Conservation (phyloP, 2,113 vertebrate species). For the Theropithecus gelada region DNA sequence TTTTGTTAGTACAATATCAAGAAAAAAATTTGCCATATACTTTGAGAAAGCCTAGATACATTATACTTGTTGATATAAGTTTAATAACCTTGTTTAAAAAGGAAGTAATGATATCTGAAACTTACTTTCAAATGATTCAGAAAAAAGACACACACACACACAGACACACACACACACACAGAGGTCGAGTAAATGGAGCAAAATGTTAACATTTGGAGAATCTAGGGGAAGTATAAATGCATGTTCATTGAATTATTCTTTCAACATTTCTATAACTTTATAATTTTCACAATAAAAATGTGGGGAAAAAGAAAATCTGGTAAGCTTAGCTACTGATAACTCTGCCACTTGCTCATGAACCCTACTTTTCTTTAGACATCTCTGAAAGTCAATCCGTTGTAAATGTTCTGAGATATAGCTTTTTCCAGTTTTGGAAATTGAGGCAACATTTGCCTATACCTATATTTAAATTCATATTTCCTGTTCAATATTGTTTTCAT, state of each 20-base stretch:
- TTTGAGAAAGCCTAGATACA: not conserved
- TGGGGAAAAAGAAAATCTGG: not conserved
- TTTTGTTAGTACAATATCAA: not conserved
- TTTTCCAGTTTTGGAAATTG: conserved; percentile 25
- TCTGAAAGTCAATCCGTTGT: not conserved
- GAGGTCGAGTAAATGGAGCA: not conserved
- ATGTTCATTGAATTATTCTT: not conserved
- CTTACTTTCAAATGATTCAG: not conserved
- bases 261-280: not conserved
- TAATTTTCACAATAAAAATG: not conserved
- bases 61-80: not conserved
- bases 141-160: not conserved
- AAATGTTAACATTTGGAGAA: not conserved
- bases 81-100: conserved; percentile 3
- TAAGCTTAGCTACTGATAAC: not conserved
- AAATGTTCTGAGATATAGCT: not conserved
- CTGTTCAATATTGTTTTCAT: conserved; percentile 5
- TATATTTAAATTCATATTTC: conserved; percentile 18
- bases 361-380: not conserved
- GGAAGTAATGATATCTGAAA: not conserved
- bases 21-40: conserved; percentile 3
- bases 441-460: not conserved
- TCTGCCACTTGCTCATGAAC: not conserved
- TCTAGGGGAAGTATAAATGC: not conserved
- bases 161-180: too few species aligned